Evolutionary conservation across 2,113 vertebrate genomes (phyloP).

Genomic region (Grallaria varia): DNA sequence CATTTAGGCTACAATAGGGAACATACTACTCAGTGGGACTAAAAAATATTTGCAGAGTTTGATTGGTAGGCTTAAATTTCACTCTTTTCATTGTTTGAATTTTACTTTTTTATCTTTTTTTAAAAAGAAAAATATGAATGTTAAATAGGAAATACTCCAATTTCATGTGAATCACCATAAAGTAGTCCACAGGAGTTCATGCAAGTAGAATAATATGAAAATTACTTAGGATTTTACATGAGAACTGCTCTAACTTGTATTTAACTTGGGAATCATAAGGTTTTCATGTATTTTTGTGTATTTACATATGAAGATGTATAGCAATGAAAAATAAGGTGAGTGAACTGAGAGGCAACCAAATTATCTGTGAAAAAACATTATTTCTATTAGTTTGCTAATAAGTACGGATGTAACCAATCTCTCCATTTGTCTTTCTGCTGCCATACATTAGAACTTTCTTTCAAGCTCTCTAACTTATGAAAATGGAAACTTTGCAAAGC

Average conservation of each 20-base stretch:
- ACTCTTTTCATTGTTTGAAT: background rate
- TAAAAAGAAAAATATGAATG: background rate
- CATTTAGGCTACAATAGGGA: background rate
- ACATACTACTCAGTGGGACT: background rate
- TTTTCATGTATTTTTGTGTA: background rate
- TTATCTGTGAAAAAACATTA: background rate
- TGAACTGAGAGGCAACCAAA: background rate
- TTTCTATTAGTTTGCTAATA: background rate
- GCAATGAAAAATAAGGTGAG: background rate
- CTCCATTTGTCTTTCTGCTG: background rate
- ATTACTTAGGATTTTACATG: background rate
- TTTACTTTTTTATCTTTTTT: background rate
- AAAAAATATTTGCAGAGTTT: background rate
- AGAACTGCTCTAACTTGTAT: too few relatives aligned
- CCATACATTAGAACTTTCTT: background rate
- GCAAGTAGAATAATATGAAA: background rate
- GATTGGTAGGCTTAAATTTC: background rate
- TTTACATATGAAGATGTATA: background rate
- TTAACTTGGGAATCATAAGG: background rate
- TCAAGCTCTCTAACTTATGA: background rate
- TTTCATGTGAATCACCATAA: background rate
- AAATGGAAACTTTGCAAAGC: background rate
- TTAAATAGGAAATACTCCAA: background rate
- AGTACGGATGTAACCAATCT: background rate
- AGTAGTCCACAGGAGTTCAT: background rate